Evolutionary conservation across 2,888 invertebrate genomes (phyloP).

Genomic region (Drepanosiphum platanoidis): DNA sequence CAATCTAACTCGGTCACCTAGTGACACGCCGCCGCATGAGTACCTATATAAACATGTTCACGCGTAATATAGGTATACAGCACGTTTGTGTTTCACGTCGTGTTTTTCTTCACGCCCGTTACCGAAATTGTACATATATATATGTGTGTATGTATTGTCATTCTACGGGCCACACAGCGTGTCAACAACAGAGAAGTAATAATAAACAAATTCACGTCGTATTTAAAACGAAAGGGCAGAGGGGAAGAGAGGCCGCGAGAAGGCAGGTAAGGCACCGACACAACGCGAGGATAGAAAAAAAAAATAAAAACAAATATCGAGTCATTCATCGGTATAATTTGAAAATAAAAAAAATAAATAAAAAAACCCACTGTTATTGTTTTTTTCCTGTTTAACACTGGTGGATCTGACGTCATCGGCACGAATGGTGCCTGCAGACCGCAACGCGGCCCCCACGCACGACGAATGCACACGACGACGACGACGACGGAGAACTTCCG

Average conservation of each 20-base stretch:
- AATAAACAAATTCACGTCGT: slow-evolving; percentile 6
- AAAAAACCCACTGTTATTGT: slow-evolving; percentile 33
- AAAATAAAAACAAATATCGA: neutral
- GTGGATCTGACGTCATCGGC: neutral
- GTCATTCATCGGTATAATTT: slow-evolving; percentile 30
- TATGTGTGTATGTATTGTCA: neutral
- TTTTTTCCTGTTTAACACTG: neutral
- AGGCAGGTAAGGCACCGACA: slow-evolving; percentile 12
- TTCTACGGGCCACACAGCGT: neutral
- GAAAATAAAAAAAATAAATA: slow-evolving; percentile 37
- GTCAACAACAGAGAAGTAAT: slow-evolving; percentile 3
- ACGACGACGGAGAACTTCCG: neutral
- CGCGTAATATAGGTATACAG: neutral
- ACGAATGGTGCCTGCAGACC: neutral
- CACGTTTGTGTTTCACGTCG: neutral
- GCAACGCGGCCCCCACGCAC: neutral
- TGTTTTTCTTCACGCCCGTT: neutral
- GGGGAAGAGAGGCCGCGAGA: neutral
- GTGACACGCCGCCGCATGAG: slow-evolving; percentile 11
- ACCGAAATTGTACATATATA: neutral
- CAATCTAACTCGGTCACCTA: slow-evolving; percentile 47
- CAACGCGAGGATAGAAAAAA: neutral
- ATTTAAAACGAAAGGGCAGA: neutral
- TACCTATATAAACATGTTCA: neutral
- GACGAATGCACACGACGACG: neutral